phyloP scores from a whole-genome alignment of 1,140 invertebrate species.

The Ridgeia piscesae region DNA sequence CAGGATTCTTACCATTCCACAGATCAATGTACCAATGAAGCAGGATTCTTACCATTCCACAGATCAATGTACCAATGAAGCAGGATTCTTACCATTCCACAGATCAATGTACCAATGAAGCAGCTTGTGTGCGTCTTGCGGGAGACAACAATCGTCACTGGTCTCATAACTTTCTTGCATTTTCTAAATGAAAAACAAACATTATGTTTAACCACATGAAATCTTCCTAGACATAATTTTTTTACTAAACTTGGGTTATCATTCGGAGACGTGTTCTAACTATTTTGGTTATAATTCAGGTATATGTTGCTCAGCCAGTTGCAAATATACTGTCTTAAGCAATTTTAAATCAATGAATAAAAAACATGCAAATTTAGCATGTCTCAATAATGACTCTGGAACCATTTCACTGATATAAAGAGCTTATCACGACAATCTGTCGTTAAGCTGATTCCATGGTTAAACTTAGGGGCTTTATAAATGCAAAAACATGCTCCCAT shows the following conservation, averaged over 20 bases:
- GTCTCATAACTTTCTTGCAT: background rate
- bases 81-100: slow-evolving; percentile 42
- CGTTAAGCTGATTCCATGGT: too few relatives aligned
- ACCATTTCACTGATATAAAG: too few relatives aligned
- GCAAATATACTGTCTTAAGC: too few relatives aligned
- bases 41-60: slow-evolving; percentile 46
- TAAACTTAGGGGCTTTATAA: too few relatives aligned
- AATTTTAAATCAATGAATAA: too few relatives aligned
- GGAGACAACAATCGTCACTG: background rate
- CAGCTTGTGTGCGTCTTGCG: background rate
- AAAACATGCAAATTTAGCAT: too few relatives aligned
- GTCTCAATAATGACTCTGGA: too few relatives aligned
- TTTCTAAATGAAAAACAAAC: background rate
- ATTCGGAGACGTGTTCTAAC: too few relatives aligned
- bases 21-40: slow-evolving; percentile 41
- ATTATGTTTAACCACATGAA: background rate
- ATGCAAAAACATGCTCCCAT: too few relatives aligned
- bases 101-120: slow-evolving; percentile 41
- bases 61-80: slow-evolving; percentile 41
- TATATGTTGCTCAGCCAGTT: too few relatives aligned
- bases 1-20: slow-evolving; percentile 46
- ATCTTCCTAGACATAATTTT: background rate
- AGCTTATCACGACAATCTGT: too few relatives aligned
- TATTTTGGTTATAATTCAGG: too few relatives aligned
- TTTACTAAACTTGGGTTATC: background rate